Evolutionary conservation across 1,140 invertebrate genomes (phyloP), one percentile per base, ranked within the genome.

Genomic region (Drosophila prosaltans): DNA sequence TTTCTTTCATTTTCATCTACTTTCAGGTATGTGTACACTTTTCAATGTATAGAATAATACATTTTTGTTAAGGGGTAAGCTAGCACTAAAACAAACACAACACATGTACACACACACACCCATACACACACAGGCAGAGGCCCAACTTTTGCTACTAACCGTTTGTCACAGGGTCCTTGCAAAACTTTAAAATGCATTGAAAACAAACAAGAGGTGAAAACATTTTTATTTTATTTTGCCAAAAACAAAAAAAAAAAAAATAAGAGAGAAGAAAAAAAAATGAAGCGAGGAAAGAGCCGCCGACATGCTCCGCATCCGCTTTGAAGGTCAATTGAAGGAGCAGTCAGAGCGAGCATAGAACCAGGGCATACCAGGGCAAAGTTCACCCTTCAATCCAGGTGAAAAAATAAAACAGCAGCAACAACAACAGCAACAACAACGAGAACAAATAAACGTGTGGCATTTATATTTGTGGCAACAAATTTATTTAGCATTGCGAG

Each of bases 381-480:
- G 43, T 51, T 41, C 55, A 45, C 39, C 57, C 57, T 67, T 67
- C 63, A 55, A 43, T 51, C 28, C 74, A 74, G 72, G 72, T 74
- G 32, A 59, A 59, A 59, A 40, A 59, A 58, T 2, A 39, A 39
- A 39, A 16, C 28, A 39, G 2, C 21, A 51, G 7, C 21, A 26
- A 51, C 16, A 16, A 48, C 5, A 48, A 24, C 32, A 36, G 8
- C 21, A 51, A 51, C 45, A 48, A n/a, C 21, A 51, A 51, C 45
- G 79, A 69, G 63, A 74, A 74, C 60, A 78, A 86, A 83, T 72
- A 86, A 88, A 83, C 83, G 80, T 88, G 82, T 86, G 78, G 81
- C 74, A 74, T 82, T 86, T 88, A 82, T 88, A 82, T 82, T 82
- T 86, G 78, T 81, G 82, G 82, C 75, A 76, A 73, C 74, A 75